Percentiles rank a stretch among this genome's conserved stretches.
Evolutionary conservation across 2,113 vertebrate species (phyloP).

Genomic region (Centrocercus urophasianus): DNA sequence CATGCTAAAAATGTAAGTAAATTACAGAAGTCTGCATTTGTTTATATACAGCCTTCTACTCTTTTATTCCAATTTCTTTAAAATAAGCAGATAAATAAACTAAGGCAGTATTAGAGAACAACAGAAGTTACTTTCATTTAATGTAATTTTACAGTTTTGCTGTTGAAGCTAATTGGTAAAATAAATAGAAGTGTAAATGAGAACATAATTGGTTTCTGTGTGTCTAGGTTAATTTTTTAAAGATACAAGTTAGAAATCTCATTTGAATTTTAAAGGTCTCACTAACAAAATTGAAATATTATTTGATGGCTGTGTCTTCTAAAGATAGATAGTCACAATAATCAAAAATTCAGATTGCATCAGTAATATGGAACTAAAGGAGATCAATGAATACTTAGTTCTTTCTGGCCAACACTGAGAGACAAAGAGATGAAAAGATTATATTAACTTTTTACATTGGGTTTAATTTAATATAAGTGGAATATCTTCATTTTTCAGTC

Average conservation of each 20-base stretch:
- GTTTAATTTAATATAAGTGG: background rate
- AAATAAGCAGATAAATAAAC: background rate
- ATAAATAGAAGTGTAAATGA: background rate
- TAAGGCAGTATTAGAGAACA: background rate
- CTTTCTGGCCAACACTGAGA: background rate
- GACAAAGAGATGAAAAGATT: rapidly evolving
- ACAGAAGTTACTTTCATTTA: background rate
- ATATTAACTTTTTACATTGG: background rate
- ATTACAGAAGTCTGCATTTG: background rate
- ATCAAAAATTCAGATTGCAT: background rate
- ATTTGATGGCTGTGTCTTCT: background rate
- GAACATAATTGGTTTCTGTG: background rate
- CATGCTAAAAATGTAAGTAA: background rate
- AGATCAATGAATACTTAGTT: background rate
- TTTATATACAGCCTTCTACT: background rate
- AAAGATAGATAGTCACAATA: background rate
- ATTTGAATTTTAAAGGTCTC: background rate
- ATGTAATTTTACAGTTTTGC: background rate
- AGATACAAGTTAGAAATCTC: background rate
- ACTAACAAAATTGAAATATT: background rate
- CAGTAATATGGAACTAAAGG: background rate
- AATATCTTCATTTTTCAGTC: background rate
- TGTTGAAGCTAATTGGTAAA: background rate
- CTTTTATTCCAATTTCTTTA: background rate
- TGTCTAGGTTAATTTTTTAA: background rate